Conservation (phyloP, 2,888 invertebrate species). For the Iphiclides podalirius region DNA sequence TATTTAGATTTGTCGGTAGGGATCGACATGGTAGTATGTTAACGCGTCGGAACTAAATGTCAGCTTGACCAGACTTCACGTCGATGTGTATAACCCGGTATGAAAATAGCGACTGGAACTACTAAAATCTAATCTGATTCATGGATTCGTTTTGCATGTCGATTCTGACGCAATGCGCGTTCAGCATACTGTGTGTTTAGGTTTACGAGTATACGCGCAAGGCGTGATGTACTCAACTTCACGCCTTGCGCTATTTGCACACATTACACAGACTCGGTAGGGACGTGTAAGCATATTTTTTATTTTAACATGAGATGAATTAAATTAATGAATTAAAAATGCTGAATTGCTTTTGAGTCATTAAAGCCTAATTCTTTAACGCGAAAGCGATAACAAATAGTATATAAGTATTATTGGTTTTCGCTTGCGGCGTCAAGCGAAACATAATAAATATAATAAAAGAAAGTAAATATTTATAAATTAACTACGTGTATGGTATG, state of each 20-base stretch:
- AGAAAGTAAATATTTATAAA: no score
- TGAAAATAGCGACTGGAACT: constrained; percentile 72
- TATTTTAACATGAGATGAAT: no score
- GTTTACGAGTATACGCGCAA: constrained; percentile 36
- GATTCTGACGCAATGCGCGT: constrained; percentile 56
- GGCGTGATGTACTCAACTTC: constrained; percentile 11
- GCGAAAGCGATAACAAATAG: no score
- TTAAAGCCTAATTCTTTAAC: no score
- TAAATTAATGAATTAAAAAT: no score
- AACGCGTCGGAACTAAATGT: constrained; percentile 32
- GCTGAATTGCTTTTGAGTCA: no score
- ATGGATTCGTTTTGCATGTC: constrained; percentile 54
- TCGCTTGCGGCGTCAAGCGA: no score
- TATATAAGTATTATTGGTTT: no score
- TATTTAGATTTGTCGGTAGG: not conserved
- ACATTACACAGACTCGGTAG: not conserved
- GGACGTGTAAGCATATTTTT: no score
- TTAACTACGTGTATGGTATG: no score
- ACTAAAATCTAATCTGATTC: constrained; percentile 53
- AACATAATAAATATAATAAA: no score
- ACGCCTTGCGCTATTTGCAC: constrained; percentile 25
- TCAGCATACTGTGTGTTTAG: constrained; percentile 45
- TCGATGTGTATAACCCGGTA: constrained; percentile 57
- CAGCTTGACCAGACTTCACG: constrained; percentile 32
- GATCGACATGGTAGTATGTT: constrained; percentile 24